phyloP scores from a whole-genome alignment of 2,113 vertebrate species.

The Archilochus colubris region DNA sequence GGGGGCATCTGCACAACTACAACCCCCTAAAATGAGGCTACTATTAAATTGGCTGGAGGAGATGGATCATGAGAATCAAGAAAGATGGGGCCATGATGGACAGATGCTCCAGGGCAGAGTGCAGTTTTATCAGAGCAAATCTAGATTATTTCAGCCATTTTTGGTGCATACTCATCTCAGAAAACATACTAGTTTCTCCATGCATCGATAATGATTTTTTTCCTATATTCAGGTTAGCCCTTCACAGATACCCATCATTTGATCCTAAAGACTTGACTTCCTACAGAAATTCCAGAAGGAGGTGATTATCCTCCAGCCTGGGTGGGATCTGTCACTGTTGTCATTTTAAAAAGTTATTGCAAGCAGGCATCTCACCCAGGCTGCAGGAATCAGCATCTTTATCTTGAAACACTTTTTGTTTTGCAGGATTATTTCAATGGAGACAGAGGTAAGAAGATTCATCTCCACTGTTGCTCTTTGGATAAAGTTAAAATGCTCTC shows the following conservation, averaged over 20 bases:
- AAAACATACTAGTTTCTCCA: background rate
- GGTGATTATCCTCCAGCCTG: background rate
- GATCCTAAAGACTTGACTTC: background rate
- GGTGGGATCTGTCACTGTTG: background rate
- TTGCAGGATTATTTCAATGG: background rate
- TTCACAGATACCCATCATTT: background rate
- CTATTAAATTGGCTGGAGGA: background rate
- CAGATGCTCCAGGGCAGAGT: background rate
- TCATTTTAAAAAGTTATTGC: background rate
- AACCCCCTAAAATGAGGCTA: background rate
- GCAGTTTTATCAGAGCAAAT: background rate
- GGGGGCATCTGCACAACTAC: too few species aligned
- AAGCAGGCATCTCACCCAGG: background rate
- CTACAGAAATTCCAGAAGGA: background rate
- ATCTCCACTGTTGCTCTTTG: background rate
- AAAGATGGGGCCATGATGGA: background rate
- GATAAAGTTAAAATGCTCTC: background rate
- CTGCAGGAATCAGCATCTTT: background rate
- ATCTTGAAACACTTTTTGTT: background rate
- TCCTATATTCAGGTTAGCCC: background rate
- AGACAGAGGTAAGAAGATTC: background rate
- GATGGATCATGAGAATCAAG: background rate
- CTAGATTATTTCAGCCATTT: background rate
- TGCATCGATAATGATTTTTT: background rate
- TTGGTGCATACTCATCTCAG: background rate